Evolutionary conservation across 92 coral and sea anemone genomes (phyloP), one percentile per base, ranked within the genome.

Genomic region (Pocillopora meandrina): DNA sequence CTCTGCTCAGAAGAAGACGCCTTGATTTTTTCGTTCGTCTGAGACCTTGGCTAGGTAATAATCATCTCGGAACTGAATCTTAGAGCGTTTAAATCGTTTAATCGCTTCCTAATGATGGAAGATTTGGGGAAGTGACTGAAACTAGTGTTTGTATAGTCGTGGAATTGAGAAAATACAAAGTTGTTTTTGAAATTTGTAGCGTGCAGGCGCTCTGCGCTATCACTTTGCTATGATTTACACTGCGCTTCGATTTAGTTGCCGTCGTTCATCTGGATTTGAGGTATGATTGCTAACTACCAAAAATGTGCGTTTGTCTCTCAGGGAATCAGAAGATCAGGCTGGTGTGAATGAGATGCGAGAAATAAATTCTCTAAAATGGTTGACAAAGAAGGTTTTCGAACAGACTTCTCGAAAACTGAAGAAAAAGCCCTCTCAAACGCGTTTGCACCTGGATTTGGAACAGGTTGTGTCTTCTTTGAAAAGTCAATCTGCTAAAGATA

Each of bases 11-110:
- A 20, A 23, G 80, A 61, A 74, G 86, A 73, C 86, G 86, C 86
- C 86, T 83, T 83, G 86, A 61, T 83, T 83, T 83, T 83, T 74
- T 83, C 86, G 86, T 74, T 73, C 86, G n/a, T 83, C 57, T 0
- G 35, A 20, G 17, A 55, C 55, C 26, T 31, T 12, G 7, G 47
- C 20, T 2, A 17, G 26, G 26, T 18, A 74, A 74, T 62, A 16
- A 20, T 5, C 18, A 18, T 61, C 35, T 42, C 6, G 65, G 19
- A 55, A 12, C 64, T 9, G 65, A 17, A 55, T 62, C 65, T 73
- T 74, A 52, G 7, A 72, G 57, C 8, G 23, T 21, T 12, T 52
- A 19, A 61, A 33, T 73, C 63, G 71, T 12, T 61, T 63, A 8
- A 15, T 31, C 47, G 31, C 62, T 36, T 49, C 23, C 18, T 15